Percentiles rank a stretch among this genome's conserved stretches.
Evolutionary conservation across 2,888 invertebrate genomes (phyloP).

Genomic region (Nesidiocoris tenuis): DNA sequence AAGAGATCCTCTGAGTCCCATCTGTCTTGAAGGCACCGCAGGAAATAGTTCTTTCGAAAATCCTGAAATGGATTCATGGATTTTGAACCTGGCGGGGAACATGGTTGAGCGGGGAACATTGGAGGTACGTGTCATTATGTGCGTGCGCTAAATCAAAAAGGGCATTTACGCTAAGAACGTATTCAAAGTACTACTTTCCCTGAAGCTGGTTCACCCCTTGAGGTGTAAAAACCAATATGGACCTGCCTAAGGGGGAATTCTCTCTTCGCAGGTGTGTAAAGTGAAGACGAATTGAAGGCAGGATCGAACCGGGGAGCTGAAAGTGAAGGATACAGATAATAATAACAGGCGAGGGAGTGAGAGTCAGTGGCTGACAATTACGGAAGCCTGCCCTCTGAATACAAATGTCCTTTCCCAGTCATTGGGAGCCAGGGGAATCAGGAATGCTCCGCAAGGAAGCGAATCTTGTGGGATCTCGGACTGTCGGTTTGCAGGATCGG

Average conservation of each 20-base stretch:
- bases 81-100: no score
- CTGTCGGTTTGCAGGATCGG: background rate
- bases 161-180: no score
- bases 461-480: background rate
- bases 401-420: slow-evolving; percentile 8
- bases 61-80: no score
- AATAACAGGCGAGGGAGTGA: slow-evolving; percentile 27
- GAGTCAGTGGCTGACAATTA: slow-evolving; percentile 34
- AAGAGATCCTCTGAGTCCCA: no score
- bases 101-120: no score
- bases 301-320: background rate
- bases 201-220: background rate
- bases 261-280: slow-evolving; percentile 12
- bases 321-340: slow-evolving; percentile 41
- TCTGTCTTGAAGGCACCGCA: no score
- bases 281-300: slow-evolving; percentile 39
- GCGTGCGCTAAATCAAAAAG: no score
- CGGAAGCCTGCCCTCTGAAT: slow-evolving; percentile 21
- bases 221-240: slow-evolving; percentile 24
- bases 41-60: no score
- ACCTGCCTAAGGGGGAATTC: slow-evolving; percentile 8
- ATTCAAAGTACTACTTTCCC: no score
- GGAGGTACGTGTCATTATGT: no score
- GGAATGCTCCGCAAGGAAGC: background rate
- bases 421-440: background rate